Evolutionary conservation across 2,797 vertebrate genomes (phyloP), one percentile per base, ranked within the genome.

Genomic region (Manis javanica): DNA sequence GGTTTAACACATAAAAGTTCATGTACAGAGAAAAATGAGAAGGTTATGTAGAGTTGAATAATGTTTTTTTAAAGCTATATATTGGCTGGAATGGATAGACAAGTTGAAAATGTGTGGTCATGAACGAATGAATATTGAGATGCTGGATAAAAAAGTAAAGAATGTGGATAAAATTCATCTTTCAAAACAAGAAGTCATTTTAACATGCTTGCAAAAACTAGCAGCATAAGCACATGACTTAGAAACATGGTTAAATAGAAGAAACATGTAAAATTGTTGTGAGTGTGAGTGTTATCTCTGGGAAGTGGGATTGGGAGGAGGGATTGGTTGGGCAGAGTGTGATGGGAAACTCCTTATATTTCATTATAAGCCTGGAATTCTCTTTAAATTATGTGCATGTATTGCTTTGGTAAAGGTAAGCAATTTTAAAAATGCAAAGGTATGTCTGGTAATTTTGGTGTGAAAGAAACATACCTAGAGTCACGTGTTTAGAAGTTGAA

Each of bases 131-230:
- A 79, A 55, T 68, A 19, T 51, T 90, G 15, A 79, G 21, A 75
- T 86, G 75, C 46, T 86, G 2, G 55, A 46, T 79, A 72, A 90
- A 92, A 55, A 84, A 96, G 94, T 34, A 77, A 69, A 46, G 12
- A 55, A 82, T 69, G 31, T 69, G 64, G 53, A 53, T 84, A 87
- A 89, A 74, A 64, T 24, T 85, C 13, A 63, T 64, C 42, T 93
- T 91, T 72, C 31, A 84, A 92, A 81, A 78, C 1, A 71, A 88
- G n/a, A 63, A 91, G 83, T 91, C n/a, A 87, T 81, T 75, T 94
- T 94, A 61, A 89, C 13, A 18, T 74, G 24, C 42, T 53, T 94
- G 29, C 37, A 49, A 59, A 93, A 94, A 87, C 19, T 31, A 51
- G 51, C 26, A 78, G 42, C 63, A n/a, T 84, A 66, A 85, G 51